Conservation (phyloP, 2,797 vertebrate species). For the Knipowitschia caucasica region DNA sequence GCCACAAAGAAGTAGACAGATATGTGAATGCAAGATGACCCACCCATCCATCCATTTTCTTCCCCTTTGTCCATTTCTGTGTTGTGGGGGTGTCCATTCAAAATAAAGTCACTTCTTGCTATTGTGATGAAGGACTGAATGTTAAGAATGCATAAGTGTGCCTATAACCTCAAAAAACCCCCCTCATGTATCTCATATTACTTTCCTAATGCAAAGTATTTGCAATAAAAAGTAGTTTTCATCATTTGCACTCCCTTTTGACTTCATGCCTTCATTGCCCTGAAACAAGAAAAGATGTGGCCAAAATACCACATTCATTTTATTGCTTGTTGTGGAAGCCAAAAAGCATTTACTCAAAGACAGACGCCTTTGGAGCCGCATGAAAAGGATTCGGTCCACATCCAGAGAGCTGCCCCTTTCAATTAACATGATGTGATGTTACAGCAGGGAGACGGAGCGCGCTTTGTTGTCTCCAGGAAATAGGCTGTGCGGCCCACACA, state of each 20-base stretch:
- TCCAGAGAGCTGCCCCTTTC: constrained; percentile 37
- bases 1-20: too few relatives aligned
- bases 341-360: constrained; percentile 34
- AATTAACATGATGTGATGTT: constrained; percentile 47
- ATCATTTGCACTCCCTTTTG: background rate
- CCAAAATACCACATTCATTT: constrained; percentile 8
- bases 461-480: constrained; percentile 20
- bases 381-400: constrained; percentile 25
- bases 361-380: constrained; percentile 31
- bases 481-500: constrained; percentile 12
- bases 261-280: background rate
- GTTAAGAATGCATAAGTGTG: too few relatives aligned
- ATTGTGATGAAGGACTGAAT: too few relatives aligned
- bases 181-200: too few relatives aligned
- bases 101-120: too few relatives aligned
- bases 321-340: constrained; percentile 5
- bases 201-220: too few relatives aligned
- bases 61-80: too few relatives aligned
- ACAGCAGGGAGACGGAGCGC: constrained; percentile 22
- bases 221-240: too few relatives aligned
- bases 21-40: too few relatives aligned
- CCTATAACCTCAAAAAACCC: too few relatives aligned
- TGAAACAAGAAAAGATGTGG: constrained; percentile 5
- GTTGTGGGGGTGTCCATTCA: too few relatives aligned
- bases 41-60: too few relatives aligned